phyloP scores from a whole-genome alignment of 2,888 invertebrate species.

The Erannis defoliaria region DNA sequence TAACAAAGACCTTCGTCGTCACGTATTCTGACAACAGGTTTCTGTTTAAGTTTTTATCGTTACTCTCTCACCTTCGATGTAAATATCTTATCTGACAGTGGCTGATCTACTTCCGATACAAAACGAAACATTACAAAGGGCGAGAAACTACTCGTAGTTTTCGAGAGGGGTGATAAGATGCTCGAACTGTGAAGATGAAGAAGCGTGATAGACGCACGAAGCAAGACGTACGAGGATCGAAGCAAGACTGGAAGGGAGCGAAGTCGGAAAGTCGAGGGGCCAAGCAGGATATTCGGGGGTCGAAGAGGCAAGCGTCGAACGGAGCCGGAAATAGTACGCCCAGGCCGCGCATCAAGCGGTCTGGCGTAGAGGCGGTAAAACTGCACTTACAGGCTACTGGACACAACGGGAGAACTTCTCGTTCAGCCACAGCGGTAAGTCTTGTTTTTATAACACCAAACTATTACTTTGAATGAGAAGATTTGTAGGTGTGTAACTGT shows the following conservation, averaged over 20 bases:
- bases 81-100: conserved; percentile 76
- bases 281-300: conserved; percentile 51
- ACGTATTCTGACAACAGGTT: conserved; percentile 66
- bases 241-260: conserved; percentile 49
- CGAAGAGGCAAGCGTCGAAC: conserved; percentile 45
- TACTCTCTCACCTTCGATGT: conserved; percentile 71
- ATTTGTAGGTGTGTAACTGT: background rate
- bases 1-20: conserved; percentile 73
- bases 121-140: conserved; percentile 43
- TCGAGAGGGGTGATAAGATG: conserved; percentile 52
- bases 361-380: conserved; percentile 80
- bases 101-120: conserved; percentile 59
- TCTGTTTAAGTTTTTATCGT: conserved; percentile 71
- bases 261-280: conserved; percentile 53
- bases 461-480: background rate
- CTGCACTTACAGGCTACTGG: conserved; percentile 75
- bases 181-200: conserved; percentile 69
- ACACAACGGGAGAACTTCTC: conserved; percentile 76
- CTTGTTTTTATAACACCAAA: background rate
- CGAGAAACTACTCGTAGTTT: conserved; percentile 45
- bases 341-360: conserved; percentile 67
- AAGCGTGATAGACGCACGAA: conserved; percentile 68
- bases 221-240: conserved; percentile 56
- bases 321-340: conserved; percentile 49
- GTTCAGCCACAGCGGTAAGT: conserved; percentile 78